Evolutionary conservation across 35 echinoderm and acorn worm genomes (phyloP).

Genomic region (Lytechinus pictus): DNA sequence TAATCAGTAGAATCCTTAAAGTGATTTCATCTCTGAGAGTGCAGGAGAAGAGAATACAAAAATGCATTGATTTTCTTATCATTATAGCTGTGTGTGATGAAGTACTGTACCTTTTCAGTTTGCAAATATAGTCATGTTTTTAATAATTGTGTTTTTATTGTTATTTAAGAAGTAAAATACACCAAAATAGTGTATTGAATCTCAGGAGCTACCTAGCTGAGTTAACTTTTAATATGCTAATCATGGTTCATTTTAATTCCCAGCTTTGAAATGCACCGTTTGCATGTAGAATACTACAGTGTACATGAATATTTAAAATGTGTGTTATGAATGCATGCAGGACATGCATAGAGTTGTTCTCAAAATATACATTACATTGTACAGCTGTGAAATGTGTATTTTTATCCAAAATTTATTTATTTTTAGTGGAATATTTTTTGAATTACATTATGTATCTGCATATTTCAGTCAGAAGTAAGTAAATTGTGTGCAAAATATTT

Average conservation of each 20-base stretch:
- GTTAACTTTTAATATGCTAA: neutral
- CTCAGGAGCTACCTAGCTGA: neutral
- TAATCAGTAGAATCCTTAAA: no score
- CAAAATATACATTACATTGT: neutral
- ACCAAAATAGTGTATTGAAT: neutral
- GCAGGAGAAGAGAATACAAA: neutral
- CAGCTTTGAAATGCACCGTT: neutral
- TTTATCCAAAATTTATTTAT: neutral
- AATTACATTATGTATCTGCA: neutral
- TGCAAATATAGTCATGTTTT: neutral
- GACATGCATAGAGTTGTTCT: neutral
- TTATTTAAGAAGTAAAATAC: neutral
- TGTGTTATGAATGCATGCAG: neutral
- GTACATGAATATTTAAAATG: neutral
- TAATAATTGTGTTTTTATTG: neutral
- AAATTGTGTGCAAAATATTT: neutral
- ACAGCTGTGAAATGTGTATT: neutral
- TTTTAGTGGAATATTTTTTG: neutral
- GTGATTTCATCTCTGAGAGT: no score
- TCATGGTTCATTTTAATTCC: no score
- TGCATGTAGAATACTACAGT: neutral
- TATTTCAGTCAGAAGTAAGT: neutral
- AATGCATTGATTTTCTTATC: neutral
- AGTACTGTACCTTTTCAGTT: neutral
- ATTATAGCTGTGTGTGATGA: neutral